phyloP scores from a whole-genome alignment of 2,888 invertebrate genomes.

The Miltochrista miniata region DNA sequence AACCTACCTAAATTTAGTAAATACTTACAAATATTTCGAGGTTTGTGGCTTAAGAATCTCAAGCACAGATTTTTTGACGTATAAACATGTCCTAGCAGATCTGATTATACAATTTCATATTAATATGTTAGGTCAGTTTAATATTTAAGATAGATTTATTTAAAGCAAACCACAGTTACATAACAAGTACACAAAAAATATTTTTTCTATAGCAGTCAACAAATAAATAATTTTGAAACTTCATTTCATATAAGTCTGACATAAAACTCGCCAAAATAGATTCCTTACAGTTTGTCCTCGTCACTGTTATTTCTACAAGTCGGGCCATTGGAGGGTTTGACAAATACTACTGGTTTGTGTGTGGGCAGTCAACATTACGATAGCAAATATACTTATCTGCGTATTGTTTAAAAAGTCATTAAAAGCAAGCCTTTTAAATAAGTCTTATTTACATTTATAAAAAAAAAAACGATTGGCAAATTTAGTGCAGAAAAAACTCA shows the following conservation, averaged over 20 bases:
- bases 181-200: too few species aligned
- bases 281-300: constrained; percentile 8
- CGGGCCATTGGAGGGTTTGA: constrained; percentile 17
- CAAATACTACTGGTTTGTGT: constrained; percentile 20
- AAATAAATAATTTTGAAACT: background rate
- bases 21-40: too few species aligned
- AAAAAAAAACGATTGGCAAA: background rate
- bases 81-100: too few species aligned
- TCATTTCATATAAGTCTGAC: background rate
- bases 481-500: background rate
- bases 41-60: too few species aligned
- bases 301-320: constrained; percentile 22
- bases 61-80: too few species aligned
- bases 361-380: constrained; percentile 15
- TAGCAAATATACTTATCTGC: constrained; percentile 3
- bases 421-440: background rate
- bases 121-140: too few species aligned
- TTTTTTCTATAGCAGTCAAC: too few species aligned
- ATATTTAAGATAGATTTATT: too few species aligned
- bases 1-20: too few species aligned
- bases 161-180: too few species aligned
- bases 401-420: background rate
- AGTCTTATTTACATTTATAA: background rate
- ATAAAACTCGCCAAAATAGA: constrained; percentile 13
- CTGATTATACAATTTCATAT: too few species aligned